Base-by-base conservation (phyloP, 2,888 invertebrate genomes). In the Neoitamus cyanurus region DNA sequence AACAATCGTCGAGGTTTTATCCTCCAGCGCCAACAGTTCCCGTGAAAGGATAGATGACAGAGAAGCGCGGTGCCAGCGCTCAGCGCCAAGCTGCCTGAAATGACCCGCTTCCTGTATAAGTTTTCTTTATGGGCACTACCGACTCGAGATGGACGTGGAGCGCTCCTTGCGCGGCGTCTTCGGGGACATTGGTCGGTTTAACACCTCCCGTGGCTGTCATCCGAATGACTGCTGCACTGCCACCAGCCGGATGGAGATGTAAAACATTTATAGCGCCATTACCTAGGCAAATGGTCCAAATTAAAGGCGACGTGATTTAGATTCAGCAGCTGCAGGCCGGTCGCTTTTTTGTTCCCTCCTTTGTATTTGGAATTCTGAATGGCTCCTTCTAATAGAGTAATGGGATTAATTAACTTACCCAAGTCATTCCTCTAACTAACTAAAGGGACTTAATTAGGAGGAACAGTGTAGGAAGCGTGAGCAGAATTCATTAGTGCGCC, bases 361-460 rank as follows among this genome's bases (percentile, higher is more conserved):
- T 15, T 34, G 48, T 58, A 58, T 58, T 28, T 58, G 15, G 68
- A 80, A 80, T 58, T 58, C 34, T 15, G 68, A 80, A 80, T 31
- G 20, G 42, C 68, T 80, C 30, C 58, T 28, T 68, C 58, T 80
- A 80, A 80, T 34, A 34, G 68, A 80, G 58, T 80, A 80, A 80
- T 80, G 58, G 80, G 80, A 80, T 80, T 80, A 80, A 80, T 80
- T 80, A 80, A 80, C 80, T 58, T 58, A 80, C 34, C 80, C 80
- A 80, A 80, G 80, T 80, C 80, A 80, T 34, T 80, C 68, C 80
- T 68, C 34, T 80, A 58, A 68, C 78, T 78, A 78, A 78, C 80
- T 80, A 80, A 80, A 68, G 58, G 58, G 80, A 80, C 80, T 80
- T 80, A 80, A 80, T 80, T 80, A 80, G 80, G 80, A 80, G 80